These are phyloP conservation scores for Gerris lacustris DNA, from an alignment of 2,888 invertebrate genomes.

Conservation along the genomic window DNA sequence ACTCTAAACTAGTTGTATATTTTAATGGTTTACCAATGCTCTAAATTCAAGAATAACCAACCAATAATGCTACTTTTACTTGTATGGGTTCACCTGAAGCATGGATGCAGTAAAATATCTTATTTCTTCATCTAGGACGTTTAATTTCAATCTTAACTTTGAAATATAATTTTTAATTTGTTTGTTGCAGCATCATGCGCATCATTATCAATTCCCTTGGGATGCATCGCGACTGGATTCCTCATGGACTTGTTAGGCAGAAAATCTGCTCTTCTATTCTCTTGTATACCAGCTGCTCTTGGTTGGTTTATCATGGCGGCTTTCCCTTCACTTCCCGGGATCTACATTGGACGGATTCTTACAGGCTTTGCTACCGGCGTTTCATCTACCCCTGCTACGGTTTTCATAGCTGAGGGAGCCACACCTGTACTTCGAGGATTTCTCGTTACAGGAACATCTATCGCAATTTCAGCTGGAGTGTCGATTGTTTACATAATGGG, in stretches of 20 bases:
- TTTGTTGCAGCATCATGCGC: slow-evolving; percentile 28
- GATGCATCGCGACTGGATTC: slow-evolving; percentile 29
- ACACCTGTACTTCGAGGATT: slow-evolving; percentile 37
- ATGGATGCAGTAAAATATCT: too few species aligned
- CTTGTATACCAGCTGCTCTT: slow-evolving; percentile 27
- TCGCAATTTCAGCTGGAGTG: slow-evolving; percentile 42
- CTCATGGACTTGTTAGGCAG: slow-evolving; percentile 30
- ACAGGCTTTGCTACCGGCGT: slow-evolving; percentile 37
- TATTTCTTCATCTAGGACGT: too few species aligned
- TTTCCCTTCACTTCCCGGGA: slow-evolving; percentile 21
- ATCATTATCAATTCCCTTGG: slow-evolving; percentile 29
- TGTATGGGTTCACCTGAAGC: too few species aligned
- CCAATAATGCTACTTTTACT: too few species aligned
- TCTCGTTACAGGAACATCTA: slow-evolving; percentile 44
- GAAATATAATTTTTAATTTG: not conserved
- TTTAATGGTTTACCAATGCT: too few species aligned
- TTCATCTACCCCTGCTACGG: slow-evolving; percentile 43
- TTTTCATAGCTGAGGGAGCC: slow-evolving; percentile 42
- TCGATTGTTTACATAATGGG: slow-evolving; percentile 43
- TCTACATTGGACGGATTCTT: slow-evolving; percentile 27
- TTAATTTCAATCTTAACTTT: too few species aligned
- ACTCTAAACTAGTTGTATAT: too few species aligned
- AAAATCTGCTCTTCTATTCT: slow-evolving; percentile 25
- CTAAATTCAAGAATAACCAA: too few species aligned
- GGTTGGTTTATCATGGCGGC: slow-evolving; percentile 30